Base-by-base conservation (phyloP, 2,797 vertebrate species). In the Lagothrix lagotricha region DNA sequence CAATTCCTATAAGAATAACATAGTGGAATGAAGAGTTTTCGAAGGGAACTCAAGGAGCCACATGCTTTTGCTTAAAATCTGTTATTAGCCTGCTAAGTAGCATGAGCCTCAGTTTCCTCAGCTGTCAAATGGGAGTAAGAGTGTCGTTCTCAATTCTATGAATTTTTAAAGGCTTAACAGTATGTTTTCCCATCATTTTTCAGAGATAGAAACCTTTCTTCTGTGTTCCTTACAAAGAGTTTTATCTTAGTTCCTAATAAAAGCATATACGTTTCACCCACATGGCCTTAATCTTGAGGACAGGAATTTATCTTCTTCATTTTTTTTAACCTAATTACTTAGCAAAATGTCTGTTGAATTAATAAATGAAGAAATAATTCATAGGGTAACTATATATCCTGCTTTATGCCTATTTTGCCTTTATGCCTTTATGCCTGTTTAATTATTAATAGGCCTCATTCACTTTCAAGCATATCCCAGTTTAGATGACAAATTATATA, bases 361-460 rank as follows among this genome's bases (percentile, higher is more conserved):
- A 84, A 20, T 90, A 48, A 96, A 80, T 73, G 44, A 97, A 90
- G 7, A 7, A 88, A 77, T 84, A 22, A 81, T 93, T 96, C 26
- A 48, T 44, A 41, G 3, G 36, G 24, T 83, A 14, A 91, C 15
- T 64, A 72, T 80, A 41, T 7, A 81, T 77, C 30, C 30, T 72
- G 19, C 5, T 50, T 85, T 92, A 77, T 85, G 14, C 22, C 36
- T 58, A 22, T 50, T 54, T 95, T 92, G 48, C 93, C 89, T 85
- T 57, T 67, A 33, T 30, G 13, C 58, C 13, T 64, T 64, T 64
- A 67, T n/a, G 64, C 22, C 86, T 73, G 5, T 81, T 93, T 88
- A 85, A 88, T 87, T 96, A 84, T 64, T 81, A 92, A 89, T 76
- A 95, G 15, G 13, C 24, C 39, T 15, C 54, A 85, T 58, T 93